phyloP scores from a whole-genome alignment of 2,888 invertebrate genomes.

The Yponomeuta sedellus region DNA sequence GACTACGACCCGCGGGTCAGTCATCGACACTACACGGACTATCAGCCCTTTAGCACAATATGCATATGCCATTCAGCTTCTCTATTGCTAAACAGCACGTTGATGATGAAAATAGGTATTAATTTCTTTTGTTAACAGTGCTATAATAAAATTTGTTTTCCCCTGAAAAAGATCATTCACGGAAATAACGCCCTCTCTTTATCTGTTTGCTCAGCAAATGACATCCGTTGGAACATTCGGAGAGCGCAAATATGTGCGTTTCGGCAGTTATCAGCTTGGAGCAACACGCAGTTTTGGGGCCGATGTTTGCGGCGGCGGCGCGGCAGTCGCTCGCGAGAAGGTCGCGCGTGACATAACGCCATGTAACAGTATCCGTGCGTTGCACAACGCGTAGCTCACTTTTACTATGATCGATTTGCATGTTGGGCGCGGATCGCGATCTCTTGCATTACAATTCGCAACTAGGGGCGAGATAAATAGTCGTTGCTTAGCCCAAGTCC shows the following conservation, averaged over 20 bases:
- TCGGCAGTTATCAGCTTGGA: background rate
- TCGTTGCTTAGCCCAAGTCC: too few species aligned
- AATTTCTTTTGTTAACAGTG: background rate
- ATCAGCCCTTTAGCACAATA: background rate
- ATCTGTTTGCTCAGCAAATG: background rate
- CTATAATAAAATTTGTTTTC: background rate
- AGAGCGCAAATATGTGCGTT: background rate
- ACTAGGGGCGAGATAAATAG: too few species aligned
- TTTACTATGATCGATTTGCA: background rate
- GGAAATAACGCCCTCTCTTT: background rate
- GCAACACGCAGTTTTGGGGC: background rate
- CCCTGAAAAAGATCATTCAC: background rate
- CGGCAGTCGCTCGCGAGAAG: background rate
- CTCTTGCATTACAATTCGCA: background rate
- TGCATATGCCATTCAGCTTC: too few species aligned
- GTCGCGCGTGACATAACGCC: background rate
- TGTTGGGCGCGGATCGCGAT: background rate
- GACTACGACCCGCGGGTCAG: background rate
- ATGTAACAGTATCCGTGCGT: background rate
- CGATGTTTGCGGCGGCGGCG: background rate
- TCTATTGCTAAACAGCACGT: background rate
- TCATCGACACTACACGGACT: background rate
- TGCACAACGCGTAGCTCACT: background rate
- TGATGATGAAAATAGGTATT: background rate
- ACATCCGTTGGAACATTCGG: constrained; percentile 1